A percentile compares a stretch with the other conserved stretches of the same genome.
These are phyloP conservation scores for Diuraphis noxia DNA, from an alignment of 1,140 invertebrate species.

Conservation along the genomic window DNA sequence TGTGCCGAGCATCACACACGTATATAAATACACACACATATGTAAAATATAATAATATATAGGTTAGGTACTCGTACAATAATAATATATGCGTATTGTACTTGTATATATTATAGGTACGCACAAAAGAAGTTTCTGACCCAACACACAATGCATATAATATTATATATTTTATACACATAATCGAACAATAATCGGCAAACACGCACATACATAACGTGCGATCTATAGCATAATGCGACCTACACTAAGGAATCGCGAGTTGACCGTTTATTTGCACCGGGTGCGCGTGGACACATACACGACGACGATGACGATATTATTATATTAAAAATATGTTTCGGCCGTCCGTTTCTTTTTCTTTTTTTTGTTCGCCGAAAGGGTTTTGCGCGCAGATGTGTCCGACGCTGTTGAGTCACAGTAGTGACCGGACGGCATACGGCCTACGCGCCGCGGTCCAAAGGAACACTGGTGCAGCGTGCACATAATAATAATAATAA, in stretches of 20 bases:
- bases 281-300: no score
- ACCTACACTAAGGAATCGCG: not conserved
- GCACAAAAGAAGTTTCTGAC: not conserved
- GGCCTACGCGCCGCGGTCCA: not conserved
- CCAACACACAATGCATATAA: not conserved
- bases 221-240: no score
- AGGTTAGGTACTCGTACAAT: not conserved
- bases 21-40: no score
- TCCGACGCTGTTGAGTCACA: slow-evolving; percentile 1
- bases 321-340: not conserved
- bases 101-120: no score
- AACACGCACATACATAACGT: not conserved
- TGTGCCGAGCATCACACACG: no score
- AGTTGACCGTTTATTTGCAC: slow-evolving; percentile 4
- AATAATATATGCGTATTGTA: not conserved
- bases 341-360: not conserved
- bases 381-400: not conserved
- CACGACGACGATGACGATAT: not conserved
- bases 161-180: not conserved
- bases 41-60: no score
- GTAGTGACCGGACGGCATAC: not conserved
- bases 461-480: not conserved
- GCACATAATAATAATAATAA: not conserved
- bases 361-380: not conserved
- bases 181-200: not conserved